Evolutionary conservation across 2,888 invertebrate species (phyloP).

Genomic region (Heliconius charithonia): DNA sequence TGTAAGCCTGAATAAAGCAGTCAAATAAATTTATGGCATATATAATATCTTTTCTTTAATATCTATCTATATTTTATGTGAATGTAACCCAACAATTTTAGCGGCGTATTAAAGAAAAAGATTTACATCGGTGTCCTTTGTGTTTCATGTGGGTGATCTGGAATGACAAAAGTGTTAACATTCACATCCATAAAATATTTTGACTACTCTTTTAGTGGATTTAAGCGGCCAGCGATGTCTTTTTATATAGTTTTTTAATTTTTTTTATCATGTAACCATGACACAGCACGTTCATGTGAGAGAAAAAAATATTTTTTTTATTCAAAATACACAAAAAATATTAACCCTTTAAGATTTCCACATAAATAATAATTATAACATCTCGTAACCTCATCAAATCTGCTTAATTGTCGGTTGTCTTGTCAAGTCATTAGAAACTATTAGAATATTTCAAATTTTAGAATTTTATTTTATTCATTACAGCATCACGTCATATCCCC

Average conservation of each 20-base stretch:
- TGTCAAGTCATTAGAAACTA: constrained; percentile 78
- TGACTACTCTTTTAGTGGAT: constrained; percentile 76
- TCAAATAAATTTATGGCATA: constrained; percentile 71
- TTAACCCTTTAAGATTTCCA: constrained; percentile 39
- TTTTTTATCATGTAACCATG: constrained; percentile 4
- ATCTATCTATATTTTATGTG: constrained; percentile 78
- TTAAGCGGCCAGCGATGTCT: constrained; percentile 58
- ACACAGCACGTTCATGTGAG: background rate
- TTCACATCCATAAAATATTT: constrained; percentile 80
- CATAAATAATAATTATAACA: constrained; percentile 53
- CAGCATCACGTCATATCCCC: constrained; percentile 63
- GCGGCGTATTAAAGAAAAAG: constrained; percentile 69
- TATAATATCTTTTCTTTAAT: constrained; percentile 68
- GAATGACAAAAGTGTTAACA: constrained; percentile 81
- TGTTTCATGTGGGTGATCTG: constrained; percentile 72
- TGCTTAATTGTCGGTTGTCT: constrained; percentile 78
- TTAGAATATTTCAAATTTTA: constrained; percentile 74
- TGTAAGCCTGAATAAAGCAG: constrained; percentile 57
- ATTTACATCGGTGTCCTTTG: constrained; percentile 77
- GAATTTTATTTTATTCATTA: constrained; percentile 61
- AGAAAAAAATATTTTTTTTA: background rate
- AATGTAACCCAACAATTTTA: constrained; percentile 61
- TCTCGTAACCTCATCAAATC: constrained; percentile 61
- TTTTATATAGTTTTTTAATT: constrained; percentile 8
- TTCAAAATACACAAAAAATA: constrained; percentile 42